phyloP scores from a whole-genome alignment of 2,888 invertebrate genomes.

The Phengaris arion region DNA sequence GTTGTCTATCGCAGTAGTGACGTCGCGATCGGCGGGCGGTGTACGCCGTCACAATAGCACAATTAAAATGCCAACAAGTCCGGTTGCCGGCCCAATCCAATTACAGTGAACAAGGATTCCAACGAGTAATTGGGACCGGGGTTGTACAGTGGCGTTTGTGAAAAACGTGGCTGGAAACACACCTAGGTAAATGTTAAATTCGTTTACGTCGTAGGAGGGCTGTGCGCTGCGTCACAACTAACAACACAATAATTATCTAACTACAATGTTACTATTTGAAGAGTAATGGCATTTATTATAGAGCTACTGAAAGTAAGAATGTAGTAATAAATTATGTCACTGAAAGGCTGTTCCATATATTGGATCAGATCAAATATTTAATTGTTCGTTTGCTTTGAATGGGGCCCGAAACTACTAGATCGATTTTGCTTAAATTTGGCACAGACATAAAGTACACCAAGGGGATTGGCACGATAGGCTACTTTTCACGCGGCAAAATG shows the following conservation, averaged over 20 bases:
- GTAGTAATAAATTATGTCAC: too few species aligned
- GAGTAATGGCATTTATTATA: neutral
- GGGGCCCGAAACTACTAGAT: too few species aligned
- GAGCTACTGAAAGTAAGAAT: neutral
- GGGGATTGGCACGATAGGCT: too few species aligned
- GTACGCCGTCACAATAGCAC: slow-evolving; percentile 77
- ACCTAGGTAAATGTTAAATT: slow-evolving; percentile 40
- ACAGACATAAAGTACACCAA: too few species aligned
- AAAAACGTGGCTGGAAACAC: slow-evolving; percentile 59
- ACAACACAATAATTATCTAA: neutral
- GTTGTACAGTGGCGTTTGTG: slow-evolving; percentile 60
- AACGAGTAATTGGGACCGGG: slow-evolving; percentile 75
- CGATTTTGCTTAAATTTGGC: too few species aligned
- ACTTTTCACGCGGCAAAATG: too few species aligned
- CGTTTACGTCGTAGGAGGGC: slow-evolving; percentile 19
- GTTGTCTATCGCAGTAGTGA: slow-evolving; percentile 62
- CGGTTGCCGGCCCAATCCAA: slow-evolving; percentile 77
- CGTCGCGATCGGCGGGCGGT: slow-evolving; percentile 61
- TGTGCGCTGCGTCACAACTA: neutral
- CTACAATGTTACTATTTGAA: neutral
- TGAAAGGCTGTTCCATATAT: too few species aligned
- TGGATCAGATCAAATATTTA: too few species aligned
- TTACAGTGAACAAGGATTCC: slow-evolving; percentile 78
- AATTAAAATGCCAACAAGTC: slow-evolving; percentile 80
- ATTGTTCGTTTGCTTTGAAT: too few species aligned